Conservation (phyloP, 1,140 invertebrate genomes). For the Zaprionus inermis region DNA sequence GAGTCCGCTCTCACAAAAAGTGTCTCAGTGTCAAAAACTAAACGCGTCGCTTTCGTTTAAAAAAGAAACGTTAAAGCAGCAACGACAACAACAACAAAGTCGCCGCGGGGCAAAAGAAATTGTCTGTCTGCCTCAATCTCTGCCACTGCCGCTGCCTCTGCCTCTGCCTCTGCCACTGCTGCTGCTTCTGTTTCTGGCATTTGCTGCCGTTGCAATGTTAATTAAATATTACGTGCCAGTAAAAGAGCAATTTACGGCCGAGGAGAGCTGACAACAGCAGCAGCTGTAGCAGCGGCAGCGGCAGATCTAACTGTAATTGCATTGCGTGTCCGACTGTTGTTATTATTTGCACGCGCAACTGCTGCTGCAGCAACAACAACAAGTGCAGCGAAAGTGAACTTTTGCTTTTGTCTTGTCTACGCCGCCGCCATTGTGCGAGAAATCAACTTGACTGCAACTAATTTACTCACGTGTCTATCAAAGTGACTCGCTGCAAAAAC, state of each 20-base stretch:
- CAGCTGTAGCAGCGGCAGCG: slow-evolving; percentile 21
- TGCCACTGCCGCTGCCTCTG: slow-evolving; percentile 12
- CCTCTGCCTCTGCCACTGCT: not conserved
- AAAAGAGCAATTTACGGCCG: slow-evolving; percentile 70
- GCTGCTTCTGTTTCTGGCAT: slow-evolving; percentile 27
- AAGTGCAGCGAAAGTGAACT: slow-evolving; percentile 74
- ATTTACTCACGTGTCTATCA: slow-evolving; percentile 80
- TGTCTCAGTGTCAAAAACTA: slow-evolving; percentile 72
- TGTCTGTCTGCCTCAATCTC: slow-evolving; percentile 17
- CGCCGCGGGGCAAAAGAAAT: slow-evolving; percentile 62
- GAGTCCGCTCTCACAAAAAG: slow-evolving; percentile 36
- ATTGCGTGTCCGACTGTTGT: slow-evolving; percentile 70
- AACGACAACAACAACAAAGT: slow-evolving; percentile 22
- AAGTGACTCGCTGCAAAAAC: slow-evolving; percentile 26
- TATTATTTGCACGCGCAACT: slow-evolving; percentile 58
- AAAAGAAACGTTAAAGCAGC: slow-evolving; percentile 55
- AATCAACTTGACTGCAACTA: slow-evolving; percentile 54
- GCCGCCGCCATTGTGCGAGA: slow-evolving; percentile 29
- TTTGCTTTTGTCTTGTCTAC: slow-evolving; percentile 63
- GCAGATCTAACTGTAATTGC: slow-evolving; percentile 73
- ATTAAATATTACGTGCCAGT: slow-evolving; percentile 75
- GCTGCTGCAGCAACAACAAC: slow-evolving; percentile 32
- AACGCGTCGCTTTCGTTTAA: slow-evolving; percentile 77
- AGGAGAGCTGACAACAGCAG: slow-evolving; percentile 25
- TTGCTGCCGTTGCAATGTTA: slow-evolving; percentile 61